These are phyloP conservation scores for Okamejei kenojei DNA, from an alignment of 2,797 vertebrate genomes.

Conservation along the genomic window DNA sequence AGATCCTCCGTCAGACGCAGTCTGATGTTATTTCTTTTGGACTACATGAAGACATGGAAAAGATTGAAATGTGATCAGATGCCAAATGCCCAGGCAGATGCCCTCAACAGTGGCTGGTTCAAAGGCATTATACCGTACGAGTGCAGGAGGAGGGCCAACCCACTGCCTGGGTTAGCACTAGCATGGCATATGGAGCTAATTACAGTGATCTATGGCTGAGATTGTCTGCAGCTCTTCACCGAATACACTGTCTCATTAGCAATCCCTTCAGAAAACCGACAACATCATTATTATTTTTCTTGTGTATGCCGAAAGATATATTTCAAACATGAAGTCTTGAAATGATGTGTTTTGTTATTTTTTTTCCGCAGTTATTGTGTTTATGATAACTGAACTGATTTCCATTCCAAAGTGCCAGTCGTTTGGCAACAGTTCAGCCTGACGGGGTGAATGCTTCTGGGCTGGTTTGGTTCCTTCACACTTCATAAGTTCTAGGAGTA, in stretches of 20 bases:
- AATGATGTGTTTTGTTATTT: background rate
- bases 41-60: background rate
- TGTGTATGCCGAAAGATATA: background rate
- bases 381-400: background rate
- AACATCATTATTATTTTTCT: background rate
- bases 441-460: background rate
- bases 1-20: background rate
- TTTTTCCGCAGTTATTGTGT: background rate
- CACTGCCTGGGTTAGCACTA: background rate
- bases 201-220: background rate
- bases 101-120: background rate
- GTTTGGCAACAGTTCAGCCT: background rate
- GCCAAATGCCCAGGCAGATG: background rate
- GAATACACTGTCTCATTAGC: background rate
- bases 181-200: background rate
- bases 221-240: background rate
- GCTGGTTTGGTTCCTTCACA: background rate
- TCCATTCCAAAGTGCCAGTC: background rate
- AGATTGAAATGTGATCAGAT: background rate
- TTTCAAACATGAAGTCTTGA: constrained; percentile 21
- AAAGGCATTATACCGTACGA: background rate
- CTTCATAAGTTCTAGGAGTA: too few relatives aligned
- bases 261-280: background rate
- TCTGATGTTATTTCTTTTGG: background rate
- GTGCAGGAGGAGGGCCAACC: background rate